Evolutionary conservation across 37 sponge, comb jelly and placozoan species (phyloP), one percentile per base, ranked within the genome.

Genomic region (Hormiphora californensis): DNA sequence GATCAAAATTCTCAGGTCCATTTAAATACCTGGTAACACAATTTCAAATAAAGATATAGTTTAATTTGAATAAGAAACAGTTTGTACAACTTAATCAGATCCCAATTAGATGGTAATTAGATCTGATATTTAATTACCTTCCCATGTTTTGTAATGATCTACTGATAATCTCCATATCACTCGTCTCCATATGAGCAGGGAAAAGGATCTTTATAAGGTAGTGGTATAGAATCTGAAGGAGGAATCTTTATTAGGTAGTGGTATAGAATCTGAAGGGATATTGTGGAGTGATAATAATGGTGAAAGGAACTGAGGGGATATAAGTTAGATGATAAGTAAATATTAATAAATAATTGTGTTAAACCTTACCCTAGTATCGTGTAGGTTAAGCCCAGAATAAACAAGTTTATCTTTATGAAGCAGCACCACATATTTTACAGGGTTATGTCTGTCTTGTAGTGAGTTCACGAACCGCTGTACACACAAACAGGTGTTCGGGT

Each of bases 131-230:
- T n/a, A n/a, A 17, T 1, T 43, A 73, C 81, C 81, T 73, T 43
- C 81, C 81, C 81, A 73, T 17, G 43, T 43, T 73, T 17, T 73
- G 81, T 3, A 73, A 41, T 21, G 81, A 73, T 40, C 43, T 73
- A 46, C 81, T 73, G 81, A 73, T 73, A 30, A 73, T 19, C 44
- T 73, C 81, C 81, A 73, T 73, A 1, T 46, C 81, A 19, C 46
- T 43, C 3, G 81, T 73, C 23, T 73, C 81, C 25, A 73, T 22
- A 33, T 73, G 81, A 41, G 81, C 81, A 1, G 81, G 81, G 27
- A 73, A 73, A 46, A 73, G 81, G 43, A 73, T 73, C 46, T 73
- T 73, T 21, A 73, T 73, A 30, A 73, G 81, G 43, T 73, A 73
- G 46, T 73, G 35, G 46, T 73, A 73, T 22, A 73, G 81, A 15